phyloP scores from a whole-genome alignment of 2,888 invertebrate genomes.

The Dioctria rufipes region DNA sequence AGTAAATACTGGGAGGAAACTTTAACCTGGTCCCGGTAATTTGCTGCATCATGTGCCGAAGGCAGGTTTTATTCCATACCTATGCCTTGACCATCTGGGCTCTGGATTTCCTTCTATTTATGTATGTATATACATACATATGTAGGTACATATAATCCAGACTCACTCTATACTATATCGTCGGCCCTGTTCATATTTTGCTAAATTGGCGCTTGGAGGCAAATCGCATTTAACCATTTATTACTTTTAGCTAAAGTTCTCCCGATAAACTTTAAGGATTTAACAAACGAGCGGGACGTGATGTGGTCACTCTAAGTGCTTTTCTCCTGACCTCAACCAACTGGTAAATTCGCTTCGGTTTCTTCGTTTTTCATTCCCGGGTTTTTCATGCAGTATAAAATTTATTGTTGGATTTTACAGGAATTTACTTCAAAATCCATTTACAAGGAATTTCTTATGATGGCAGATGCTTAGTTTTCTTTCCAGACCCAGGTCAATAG shows the following conservation, averaged over 20 bases:
- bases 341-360: conserved; percentile 30
- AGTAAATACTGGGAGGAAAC: neutral
- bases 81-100: neutral
- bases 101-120: too few relatives aligned
- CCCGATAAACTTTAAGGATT: conserved; percentile 55
- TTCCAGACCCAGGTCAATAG: neutral
- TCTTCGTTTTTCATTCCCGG: conserved; percentile 39
- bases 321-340: conserved; percentile 43
- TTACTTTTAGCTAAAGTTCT: conserved; percentile 48
- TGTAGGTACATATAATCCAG: too few relatives aligned
- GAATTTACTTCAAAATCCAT: conserved; percentile 50
- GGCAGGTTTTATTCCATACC: neutral
- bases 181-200: conserved; percentile 28
- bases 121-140: too few relatives aligned
- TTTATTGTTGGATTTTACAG: conserved; percentile 50
- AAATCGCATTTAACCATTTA: conserved; percentile 41
- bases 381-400: conserved; percentile 39
- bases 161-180: neutral
- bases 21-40: neutral
- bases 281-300: conserved; percentile 56
- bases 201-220: conserved; percentile 22
- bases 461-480: conserved; percentile 7
- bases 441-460: conserved; percentile 51
- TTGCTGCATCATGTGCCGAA: conserved; percentile 31
- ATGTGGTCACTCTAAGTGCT: conserved; percentile 50